Conservation (phyloP, 2,888 invertebrate species). For the Nomada fabriciana region DNA sequence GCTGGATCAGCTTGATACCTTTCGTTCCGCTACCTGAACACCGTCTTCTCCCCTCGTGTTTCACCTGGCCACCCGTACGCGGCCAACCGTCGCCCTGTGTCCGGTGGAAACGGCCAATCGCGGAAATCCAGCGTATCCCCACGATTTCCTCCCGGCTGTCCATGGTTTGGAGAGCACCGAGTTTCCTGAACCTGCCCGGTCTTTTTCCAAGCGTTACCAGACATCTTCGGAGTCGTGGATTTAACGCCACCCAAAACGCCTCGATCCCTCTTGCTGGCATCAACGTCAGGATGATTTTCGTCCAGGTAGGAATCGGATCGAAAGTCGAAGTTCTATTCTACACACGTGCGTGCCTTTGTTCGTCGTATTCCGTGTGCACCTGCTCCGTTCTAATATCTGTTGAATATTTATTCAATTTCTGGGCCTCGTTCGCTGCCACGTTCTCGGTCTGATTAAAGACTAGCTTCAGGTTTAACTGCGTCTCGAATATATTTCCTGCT, state of each 20-base stretch:
- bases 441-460: no score
- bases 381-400: background rate
- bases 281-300: constrained; percentile 60
- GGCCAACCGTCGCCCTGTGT: constrained; percentile 73
- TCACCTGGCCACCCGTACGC: constrained; percentile 61
- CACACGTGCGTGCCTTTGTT: background rate
- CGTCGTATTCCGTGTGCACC: background rate
- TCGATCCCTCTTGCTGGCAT: constrained; percentile 16
- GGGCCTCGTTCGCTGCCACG: background rate
- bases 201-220: constrained; percentile 24
- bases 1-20: constrained; percentile 51
- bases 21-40: constrained; percentile 64
- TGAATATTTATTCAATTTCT: background rate
- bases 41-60: constrained; percentile 39
- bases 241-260: constrained; percentile 7
- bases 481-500: no score
- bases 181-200: constrained; percentile 74
- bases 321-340: background rate
- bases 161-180: constrained; percentile 74
- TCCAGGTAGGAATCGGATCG: constrained; percentile 56
- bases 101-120: constrained; percentile 78
- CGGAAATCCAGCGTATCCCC: constrained; percentile 59
- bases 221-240: constrained; percentile 33
- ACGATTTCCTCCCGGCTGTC: constrained; percentile 46
- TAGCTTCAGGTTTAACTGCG: no score